A percentile compares a stretch with the other conserved stretches of the same genome.
Conservation (phyloP, 2,888 invertebrate species). For the Cartodere bifasciata region DNA sequence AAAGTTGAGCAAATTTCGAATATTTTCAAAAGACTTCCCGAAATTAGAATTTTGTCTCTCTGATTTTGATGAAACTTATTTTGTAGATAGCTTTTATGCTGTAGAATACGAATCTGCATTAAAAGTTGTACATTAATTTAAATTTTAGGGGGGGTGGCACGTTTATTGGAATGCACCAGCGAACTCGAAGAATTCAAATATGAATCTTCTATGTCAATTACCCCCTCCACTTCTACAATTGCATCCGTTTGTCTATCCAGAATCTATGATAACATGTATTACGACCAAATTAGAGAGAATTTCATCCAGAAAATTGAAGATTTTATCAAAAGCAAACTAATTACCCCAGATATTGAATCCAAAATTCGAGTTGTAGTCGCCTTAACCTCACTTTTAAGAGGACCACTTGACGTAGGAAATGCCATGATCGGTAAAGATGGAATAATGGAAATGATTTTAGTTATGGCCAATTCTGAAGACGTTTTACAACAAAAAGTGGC, state of each 20-base stretch:
- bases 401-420: slow-evolving; percentile 90
- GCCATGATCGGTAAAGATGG: slow-evolving; percentile 54
- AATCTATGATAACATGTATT: slow-evolving; percentile 93
- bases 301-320: slow-evolving; percentile 71
- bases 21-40: too few relatives aligned
- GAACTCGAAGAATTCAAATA: slow-evolving; percentile 87
- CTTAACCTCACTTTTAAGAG: slow-evolving; percentile 77
- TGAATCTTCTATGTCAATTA: slow-evolving; percentile 83
- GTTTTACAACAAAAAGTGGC: slow-evolving; percentile 73
- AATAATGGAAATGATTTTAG: slow-evolving; percentile 90
- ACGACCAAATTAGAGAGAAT: slow-evolving; percentile 65
- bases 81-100: too few relatives aligned
- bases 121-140: too few relatives aligned
- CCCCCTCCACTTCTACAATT: slow-evolving; percentile 77
- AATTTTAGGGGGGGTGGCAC: slow-evolving; percentile 35
- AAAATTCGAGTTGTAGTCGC: slow-evolving; percentile 74
- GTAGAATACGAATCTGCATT: too few relatives aligned
- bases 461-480: slow-evolving; percentile 93
- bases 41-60: too few relatives aligned
- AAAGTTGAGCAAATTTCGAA: too few relatives aligned
- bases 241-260: slow-evolving; percentile 82
- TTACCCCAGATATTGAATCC: slow-evolving; percentile 78
- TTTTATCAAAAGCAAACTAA: slow-evolving; percentile 72
- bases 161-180: slow-evolving; percentile 82
- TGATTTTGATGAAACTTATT: too few relatives aligned